These are phyloP conservation scores for Bucorvus abyssinicus DNA, from an alignment of 2,797 vertebrate species.

Conservation along the genomic window DNA sequence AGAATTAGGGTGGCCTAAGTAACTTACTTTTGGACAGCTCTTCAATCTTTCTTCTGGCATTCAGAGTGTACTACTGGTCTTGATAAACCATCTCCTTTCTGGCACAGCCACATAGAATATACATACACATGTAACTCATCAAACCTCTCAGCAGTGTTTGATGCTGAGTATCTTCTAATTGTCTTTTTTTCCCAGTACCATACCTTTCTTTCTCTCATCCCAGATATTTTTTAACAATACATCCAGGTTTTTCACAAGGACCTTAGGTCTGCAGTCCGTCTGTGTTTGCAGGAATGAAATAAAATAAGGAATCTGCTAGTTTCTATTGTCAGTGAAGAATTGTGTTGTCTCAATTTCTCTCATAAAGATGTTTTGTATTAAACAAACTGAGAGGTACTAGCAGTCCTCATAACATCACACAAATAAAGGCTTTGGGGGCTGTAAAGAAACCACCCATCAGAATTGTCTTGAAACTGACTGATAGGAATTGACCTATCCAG, in stretches of 20 bases:
- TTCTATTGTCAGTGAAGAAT: neutral
- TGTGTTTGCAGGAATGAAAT: neutral
- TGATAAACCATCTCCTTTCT: neutral
- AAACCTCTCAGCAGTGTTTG: neutral
- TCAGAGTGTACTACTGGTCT: neutral
- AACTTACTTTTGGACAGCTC: neutral
- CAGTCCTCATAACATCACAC: neutral
- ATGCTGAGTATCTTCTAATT: neutral
- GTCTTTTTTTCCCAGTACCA: neutral
- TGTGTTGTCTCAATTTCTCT: neutral
- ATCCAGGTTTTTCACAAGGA: neutral
- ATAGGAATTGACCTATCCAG: constrained; percentile 17
- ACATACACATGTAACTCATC: neutral
- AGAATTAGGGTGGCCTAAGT: neutral
- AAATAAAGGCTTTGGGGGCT: neutral
- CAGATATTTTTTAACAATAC: neutral
- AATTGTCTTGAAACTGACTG: constrained; percentile 15
- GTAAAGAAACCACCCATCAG: neutral
- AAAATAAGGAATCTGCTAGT: neutral
- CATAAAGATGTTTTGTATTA: neutral
- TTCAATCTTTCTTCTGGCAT: neutral
- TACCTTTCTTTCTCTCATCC: neutral
- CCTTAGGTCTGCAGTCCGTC: neutral
- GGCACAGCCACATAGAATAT: neutral
- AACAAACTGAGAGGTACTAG: neutral